A percentile compares a stretch with the other conserved stretches of the same genome.
Evolutionary conservation across 30 jellyfish, hydroid and myxozoan species (phyloP).

Genomic region (Chrysaora quinquecirrha): DNA sequence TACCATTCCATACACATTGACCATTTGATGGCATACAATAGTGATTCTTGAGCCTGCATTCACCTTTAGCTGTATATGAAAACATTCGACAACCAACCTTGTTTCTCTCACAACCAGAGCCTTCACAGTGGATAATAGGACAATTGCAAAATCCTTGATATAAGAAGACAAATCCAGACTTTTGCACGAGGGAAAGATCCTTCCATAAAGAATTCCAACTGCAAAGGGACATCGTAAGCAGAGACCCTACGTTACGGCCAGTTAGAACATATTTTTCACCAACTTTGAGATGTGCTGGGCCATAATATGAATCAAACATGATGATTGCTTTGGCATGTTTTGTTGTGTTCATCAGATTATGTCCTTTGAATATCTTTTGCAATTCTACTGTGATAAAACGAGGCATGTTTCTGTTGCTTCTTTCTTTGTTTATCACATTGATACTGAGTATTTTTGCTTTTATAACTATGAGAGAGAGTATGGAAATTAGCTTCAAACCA

Average conservation of each 20-base stretch:
- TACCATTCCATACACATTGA: neutral
- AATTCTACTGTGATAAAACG: neutral
- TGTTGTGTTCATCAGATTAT: neutral
- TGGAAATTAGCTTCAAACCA: too few relatives aligned
- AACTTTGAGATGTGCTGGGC: neutral
- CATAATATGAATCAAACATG: neutral
- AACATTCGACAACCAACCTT: neutral
- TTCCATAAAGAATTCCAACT: neutral
- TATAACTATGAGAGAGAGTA: too few relatives aligned
- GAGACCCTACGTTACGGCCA: neutral
- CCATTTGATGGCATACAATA: neutral
- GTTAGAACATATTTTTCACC: neutral
- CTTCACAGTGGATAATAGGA: neutral
- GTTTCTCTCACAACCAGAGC: neutral
- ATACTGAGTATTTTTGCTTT: too few relatives aligned
- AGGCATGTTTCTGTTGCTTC: too few relatives aligned
- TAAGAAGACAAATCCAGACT: neutral
- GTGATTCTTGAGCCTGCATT: neutral
- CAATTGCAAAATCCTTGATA: neutral
- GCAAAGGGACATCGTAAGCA: neutral
- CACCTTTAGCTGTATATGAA: neutral
- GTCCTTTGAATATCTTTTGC: neutral
- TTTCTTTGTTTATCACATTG: too few relatives aligned
- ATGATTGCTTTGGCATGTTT: neutral
- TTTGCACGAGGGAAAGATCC: neutral